A percentile compares a stretch with the other conserved stretches of the same genome.
These are phyloP conservation scores for Lasaia peninsularis DNA, from an alignment of 1,140 invertebrate genomes.

Conservation along the genomic window DNA sequence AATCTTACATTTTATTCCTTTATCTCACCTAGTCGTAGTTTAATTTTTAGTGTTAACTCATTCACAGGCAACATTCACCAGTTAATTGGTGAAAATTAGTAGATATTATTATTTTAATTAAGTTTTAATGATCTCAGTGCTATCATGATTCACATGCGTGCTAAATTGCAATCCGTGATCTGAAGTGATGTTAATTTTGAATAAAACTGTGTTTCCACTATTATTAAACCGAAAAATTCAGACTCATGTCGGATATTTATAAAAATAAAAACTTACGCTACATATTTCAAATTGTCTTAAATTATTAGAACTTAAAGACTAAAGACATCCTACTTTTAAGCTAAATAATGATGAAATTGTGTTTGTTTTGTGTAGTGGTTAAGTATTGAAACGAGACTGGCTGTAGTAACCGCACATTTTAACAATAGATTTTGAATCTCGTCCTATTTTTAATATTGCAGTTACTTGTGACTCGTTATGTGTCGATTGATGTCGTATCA, in stretches of 20 bases:
- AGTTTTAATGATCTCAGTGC: slow-evolving; percentile 44
- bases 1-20: slow-evolving; percentile 22
- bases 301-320: slow-evolving; percentile 1
- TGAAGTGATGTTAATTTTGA: slow-evolving; percentile 59
- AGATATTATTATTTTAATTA: slow-evolving; percentile 33
- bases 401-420: too few species aligned
- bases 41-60: slow-evolving; percentile 16
- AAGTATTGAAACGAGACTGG: too few species aligned
- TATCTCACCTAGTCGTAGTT: slow-evolving; percentile 13
- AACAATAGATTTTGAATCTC: too few species aligned
- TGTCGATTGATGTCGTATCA: too few species aligned
- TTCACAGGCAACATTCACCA: slow-evolving; percentile 62
- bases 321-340: not conserved
- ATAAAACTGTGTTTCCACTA: slow-evolving; percentile 46
- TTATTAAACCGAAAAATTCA: slow-evolving; percentile 13
- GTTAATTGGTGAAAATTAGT: slow-evolving; percentile 57
- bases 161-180: slow-evolving; percentile 62
- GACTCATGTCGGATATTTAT: slow-evolving; percentile 5
- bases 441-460: too few species aligned
- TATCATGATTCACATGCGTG: slow-evolving; percentile 66
- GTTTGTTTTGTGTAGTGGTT: too few species aligned
- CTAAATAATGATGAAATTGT: too few species aligned
- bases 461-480: too few species aligned
- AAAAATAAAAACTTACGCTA: not conserved
- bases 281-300: slow-evolving; percentile 3